Conservation (phyloP, 2,113 vertebrate species). For the Aramus guarauna region DNA sequence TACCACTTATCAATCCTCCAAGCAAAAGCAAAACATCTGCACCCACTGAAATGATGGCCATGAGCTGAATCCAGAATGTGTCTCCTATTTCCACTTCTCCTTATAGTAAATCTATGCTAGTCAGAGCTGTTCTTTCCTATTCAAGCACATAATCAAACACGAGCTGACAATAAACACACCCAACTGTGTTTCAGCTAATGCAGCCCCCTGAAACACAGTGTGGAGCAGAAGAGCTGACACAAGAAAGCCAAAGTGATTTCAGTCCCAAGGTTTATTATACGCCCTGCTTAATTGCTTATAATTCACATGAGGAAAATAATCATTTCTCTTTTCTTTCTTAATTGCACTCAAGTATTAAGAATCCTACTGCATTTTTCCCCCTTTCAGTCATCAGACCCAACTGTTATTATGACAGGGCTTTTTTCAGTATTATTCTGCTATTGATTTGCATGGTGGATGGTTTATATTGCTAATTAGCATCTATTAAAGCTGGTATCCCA, state of each 20-base stretch:
- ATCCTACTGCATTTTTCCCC: not conserved
- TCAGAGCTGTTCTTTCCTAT: not conserved
- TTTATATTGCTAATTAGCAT: slow-evolving; percentile 36
- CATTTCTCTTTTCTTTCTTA: slow-evolving; percentile 37
- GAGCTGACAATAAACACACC: not conserved
- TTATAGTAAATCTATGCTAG: not conserved
- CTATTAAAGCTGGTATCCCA: not conserved
- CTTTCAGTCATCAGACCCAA: not conserved
- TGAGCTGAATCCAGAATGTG: not conserved
- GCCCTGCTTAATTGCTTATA: not conserved
- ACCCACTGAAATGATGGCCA: not conserved
- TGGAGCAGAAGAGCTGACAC: not conserved
- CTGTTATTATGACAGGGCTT: not conserved
- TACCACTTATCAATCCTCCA: not conserved
- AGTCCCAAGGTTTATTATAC: not conserved
- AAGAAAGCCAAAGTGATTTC: not conserved
- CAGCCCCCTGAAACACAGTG: not conserved
- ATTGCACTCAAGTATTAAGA: not conserved
- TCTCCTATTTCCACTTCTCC: not conserved
- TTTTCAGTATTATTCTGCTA: not conserved
- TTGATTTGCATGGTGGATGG: not conserved
- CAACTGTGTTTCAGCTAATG: not conserved
- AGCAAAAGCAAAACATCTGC: slow-evolving; percentile 21
- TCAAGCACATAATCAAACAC: not conserved
- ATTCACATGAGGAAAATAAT: slow-evolving; percentile 10